Evolutionary conservation across 2,797 vertebrate genomes (phyloP), one percentile per base, ranked within the genome.

Genomic region (Neoniphon sammara): DNA sequence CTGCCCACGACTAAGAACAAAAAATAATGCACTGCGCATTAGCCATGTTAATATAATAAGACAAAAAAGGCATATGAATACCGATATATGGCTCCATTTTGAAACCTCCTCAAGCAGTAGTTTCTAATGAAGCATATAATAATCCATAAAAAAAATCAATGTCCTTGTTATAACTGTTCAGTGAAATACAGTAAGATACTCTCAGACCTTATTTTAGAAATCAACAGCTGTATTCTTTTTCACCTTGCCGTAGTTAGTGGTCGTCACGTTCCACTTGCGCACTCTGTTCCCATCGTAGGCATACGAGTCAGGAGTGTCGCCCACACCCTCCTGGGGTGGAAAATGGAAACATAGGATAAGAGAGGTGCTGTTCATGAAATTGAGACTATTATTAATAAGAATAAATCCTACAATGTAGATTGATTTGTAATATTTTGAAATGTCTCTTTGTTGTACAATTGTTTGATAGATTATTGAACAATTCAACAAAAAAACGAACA

Each of bases 181-280:
- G 5, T 47, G 46, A 17, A 47, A 47, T 47, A 47, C 4, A 47
- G 18, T 18, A 7, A 18, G 15, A 47, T 14, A 47, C 14, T 18
- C 46, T n/a, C 17, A 21, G 60, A 34, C 17, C 12, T 47, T 18
- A 30, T 57, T 21, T 31, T 10, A 62, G 4, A 23, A 60, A 61
- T 64, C 7, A 44, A 4, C 39, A 39, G 10, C 42, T 36, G 5
- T n/a, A 2, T n/a, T 34, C 1, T 12, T 30, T 23, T 93, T 95
- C 87, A 98, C 98, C 95, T 99, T 99, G 82, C 98, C 98, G 0
- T 99, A 99, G 89, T 98, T 99, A 0, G 97, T 99, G 0, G 98
- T 99, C 0, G 97, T 98, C 80, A 99, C 97, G 0, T 99, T 99
- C 98, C 98, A 99, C 87, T 99, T 99, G 77, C 98, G 94, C n/a